Evolutionary conservation across 2,797 vertebrate genomes (phyloP).

Genomic region (Mergus octosetaceus): DNA sequence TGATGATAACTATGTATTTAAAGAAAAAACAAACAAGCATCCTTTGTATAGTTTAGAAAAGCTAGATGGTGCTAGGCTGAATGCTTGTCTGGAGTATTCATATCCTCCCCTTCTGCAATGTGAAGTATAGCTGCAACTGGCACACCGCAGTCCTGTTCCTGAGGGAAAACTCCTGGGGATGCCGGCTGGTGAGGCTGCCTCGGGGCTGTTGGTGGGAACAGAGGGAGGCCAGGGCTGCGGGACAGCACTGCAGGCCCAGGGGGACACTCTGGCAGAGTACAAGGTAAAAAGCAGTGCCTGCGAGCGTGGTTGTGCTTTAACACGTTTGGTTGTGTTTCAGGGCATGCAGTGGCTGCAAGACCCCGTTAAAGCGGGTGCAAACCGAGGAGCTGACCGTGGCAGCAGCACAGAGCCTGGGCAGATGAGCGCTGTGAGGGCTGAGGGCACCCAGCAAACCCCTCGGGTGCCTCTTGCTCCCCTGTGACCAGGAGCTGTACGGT

Average conservation of each 20-base stretch:
- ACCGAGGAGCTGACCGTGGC: not conserved
- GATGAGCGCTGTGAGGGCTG: not conserved
- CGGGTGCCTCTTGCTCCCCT: not conserved
- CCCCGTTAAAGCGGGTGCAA: not conserved
- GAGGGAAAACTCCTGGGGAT: not conserved
- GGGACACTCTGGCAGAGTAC: not conserved
- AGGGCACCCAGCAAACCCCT: not conserved
- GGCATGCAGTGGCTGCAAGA: not conserved
- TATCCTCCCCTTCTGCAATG: not conserved
- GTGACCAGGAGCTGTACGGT: not conserved
- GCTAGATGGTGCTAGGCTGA: not conserved
- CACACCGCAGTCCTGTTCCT: fast-evolving
- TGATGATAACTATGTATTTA: not conserved
- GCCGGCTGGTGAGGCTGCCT: not conserved
- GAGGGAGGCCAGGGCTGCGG: not conserved
- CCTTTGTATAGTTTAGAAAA: not conserved
- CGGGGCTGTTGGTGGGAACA: not conserved
- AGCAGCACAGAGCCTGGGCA: not conserved
- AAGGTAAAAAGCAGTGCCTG: not conserved
- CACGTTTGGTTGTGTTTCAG: fast-evolving
- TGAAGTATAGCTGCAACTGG: not conserved
- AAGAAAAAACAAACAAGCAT: not conserved
- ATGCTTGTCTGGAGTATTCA: not conserved
- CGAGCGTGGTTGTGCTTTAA: not conserved
- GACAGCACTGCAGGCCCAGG: not conserved